Evolutionary conservation across 2,113 vertebrate species (phyloP).

Genomic region (Cichladusa arquata): DNA sequence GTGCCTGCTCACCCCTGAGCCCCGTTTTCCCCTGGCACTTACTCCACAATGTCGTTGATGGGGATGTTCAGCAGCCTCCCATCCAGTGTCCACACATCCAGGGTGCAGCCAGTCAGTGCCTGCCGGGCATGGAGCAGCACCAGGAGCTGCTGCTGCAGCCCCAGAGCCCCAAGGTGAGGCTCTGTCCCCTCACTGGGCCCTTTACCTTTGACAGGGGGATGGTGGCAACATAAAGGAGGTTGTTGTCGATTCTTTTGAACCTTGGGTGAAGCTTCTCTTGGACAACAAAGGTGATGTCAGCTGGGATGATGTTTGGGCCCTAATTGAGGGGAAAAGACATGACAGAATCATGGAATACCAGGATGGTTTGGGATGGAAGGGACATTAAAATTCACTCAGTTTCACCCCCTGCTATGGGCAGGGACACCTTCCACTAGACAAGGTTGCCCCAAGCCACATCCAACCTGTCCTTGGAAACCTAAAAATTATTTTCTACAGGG

Average conservation of each 20-base stretch:
- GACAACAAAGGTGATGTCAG: conserved; percentile 90
- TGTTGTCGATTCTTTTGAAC: conserved; percentile 75
- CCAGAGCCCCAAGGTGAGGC: accelerated
- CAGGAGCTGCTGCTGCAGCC: neutral
- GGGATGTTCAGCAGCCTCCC: conserved; percentile 87
- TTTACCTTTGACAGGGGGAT: conserved; percentile 86
- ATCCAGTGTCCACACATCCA: conserved; percentile 88
- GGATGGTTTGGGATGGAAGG: neutral
- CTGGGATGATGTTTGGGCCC: conserved; percentile 90
- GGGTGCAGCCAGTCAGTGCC: conserved; percentile 87
- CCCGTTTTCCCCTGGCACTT: conserved; percentile 14
- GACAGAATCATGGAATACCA: neutral
- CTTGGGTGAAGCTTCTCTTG: conserved; percentile 84
- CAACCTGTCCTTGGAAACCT: neutral
- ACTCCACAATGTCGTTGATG: conserved; percentile 92
- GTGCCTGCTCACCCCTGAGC: accelerated
- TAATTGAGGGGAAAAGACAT: neutral
- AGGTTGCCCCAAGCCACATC: neutral
- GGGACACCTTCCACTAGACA: neutral
- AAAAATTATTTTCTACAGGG: too few species aligned
- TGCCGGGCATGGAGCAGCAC: neutral
- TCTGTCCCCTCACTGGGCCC: neutral
- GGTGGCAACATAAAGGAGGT: conserved; percentile 76
- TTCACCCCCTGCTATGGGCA: neutral
- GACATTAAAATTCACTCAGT: neutral